Base-by-base conservation (phyloP, 2,113 vertebrate genomes). In the Halichoeres trimaculatus region DNA sequence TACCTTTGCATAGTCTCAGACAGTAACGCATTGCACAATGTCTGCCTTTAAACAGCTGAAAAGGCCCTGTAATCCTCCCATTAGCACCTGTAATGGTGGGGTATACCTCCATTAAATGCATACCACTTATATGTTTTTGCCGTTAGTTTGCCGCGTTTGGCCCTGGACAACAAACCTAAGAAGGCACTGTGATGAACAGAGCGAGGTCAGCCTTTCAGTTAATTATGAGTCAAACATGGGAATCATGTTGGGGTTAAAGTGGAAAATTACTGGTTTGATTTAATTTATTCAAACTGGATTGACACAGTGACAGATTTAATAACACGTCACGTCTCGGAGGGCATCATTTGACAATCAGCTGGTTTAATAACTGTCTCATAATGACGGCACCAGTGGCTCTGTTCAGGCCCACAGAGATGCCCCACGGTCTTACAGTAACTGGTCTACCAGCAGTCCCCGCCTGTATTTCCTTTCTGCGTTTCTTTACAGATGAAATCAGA, bases 401-500 rank as follows among this genome's bases (percentile, higher is more conserved):
- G 48, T 75, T 36, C 81, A 59, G 72, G 50, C 43, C 65, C 71
- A 55, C 61, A 71, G 68, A 74, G 80, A 69, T 70, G 67, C 17
- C 38, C 52, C 26, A 34, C 47, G 60, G 19, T 20, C 41, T 74
- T 62, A 68, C 34, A 70, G 40, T 64, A 66, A 51, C 36, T 59
- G 45, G 20, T 47, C 36, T 74, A 36, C 61, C 45, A 61, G 68
- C 78, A 69, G 35, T 34, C 38, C 35, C 36, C 68, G 76, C 17
- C 64, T 38, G 24, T 23, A 43, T 20, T n/a, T 52, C 55, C 34
- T 61, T 73, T 53, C 68, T 64, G 43, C 83, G 66, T 71, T 74
- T 56, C 71, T 80, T 64, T 68, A 56, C 50, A 77, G 79, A 87
- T 80, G 50, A 69, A 85, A 85, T 83, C 81, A 74, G 20, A 71